These are phyloP conservation scores for Sebastes paucispinis DNA, from an alignment of 2,797 vertebrate species.

Conservation along the genomic window DNA sequence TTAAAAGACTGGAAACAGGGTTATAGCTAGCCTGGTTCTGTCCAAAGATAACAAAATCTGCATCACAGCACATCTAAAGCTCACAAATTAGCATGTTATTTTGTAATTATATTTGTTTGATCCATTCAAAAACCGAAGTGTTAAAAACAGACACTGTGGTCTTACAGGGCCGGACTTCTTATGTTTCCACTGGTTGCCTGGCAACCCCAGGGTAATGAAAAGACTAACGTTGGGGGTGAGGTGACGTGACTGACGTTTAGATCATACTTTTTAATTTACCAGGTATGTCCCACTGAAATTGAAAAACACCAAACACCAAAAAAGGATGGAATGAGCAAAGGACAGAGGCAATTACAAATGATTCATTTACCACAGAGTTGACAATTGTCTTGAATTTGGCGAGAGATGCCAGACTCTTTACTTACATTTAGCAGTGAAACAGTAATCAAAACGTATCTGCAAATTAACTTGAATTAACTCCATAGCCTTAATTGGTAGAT, in stretches of 20 bases:
- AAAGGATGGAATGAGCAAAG: background rate
- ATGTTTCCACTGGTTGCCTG: background rate
- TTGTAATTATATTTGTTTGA: background rate
- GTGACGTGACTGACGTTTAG: background rate
- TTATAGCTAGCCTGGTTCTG: background rate
- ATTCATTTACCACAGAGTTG: background rate
- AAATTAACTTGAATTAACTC: background rate
- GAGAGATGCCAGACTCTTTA: background rate
- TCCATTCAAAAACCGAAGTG: background rate
- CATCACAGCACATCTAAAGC: background rate
- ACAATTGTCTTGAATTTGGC: background rate
- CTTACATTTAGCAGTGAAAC: background rate
- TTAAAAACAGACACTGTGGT: background rate
- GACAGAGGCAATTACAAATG: background rate
- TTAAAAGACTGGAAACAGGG: background rate
- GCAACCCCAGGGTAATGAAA: background rate
- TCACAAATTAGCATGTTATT: background rate
- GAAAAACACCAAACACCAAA: background rate
- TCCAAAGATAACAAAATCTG: background rate
- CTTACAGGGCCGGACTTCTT: background rate
- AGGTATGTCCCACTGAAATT: background rate
- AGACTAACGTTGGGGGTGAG: background rate
- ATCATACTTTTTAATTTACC: background rate
- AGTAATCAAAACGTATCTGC: background rate
- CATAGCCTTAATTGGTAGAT: too few species aligned